phyloP scores from a whole-genome alignment of 2,888 invertebrate species.

The Horisme vitalbata region DNA sequence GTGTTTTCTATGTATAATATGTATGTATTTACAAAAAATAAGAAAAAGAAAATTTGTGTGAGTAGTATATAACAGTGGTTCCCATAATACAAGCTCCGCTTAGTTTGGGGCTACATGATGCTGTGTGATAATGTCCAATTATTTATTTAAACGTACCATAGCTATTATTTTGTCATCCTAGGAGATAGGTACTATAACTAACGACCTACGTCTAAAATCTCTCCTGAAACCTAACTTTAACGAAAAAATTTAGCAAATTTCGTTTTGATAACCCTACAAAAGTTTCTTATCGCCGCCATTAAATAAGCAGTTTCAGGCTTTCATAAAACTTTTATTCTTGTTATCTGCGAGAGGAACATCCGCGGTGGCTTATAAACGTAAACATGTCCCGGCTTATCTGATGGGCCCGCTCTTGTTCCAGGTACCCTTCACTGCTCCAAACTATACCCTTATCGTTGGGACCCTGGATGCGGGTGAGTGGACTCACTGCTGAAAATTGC shows the following conservation, averaged over 20 bases:
- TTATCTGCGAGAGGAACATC: conserved; percentile 6
- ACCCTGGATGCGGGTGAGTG: conserved; percentile 2
- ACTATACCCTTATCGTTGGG: background rate
- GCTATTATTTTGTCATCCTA: no score
- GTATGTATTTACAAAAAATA: no score
- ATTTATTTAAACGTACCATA: no score
- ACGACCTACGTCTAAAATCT: background rate
- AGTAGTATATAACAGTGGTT: no score
- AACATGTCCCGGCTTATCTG: conserved; percentile 19
- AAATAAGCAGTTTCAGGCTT: conserved; percentile 9
- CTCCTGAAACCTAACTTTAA: conserved; percentile 3
- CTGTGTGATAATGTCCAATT: no score
- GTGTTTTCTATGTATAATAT: no score
- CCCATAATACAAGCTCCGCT: no score
- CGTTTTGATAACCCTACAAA: conserved; percentile 10
- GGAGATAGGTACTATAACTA: no score
- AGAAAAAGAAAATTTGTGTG: no score
- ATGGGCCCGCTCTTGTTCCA: conserved; percentile 13
- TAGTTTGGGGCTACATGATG: no score
- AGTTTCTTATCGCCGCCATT: conserved; percentile 18
- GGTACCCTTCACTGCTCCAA: conserved; percentile 2
- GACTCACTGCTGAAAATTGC: background rate
- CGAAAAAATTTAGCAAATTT: conserved; percentile 5
- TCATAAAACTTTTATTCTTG: conserved; percentile 20
- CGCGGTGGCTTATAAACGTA: conserved; percentile 5